Percentiles rank a stretch among this genome's conserved stretches.
Conservation (phyloP, 2,888 invertebrate species). For the Coleophora deauratella region DNA sequence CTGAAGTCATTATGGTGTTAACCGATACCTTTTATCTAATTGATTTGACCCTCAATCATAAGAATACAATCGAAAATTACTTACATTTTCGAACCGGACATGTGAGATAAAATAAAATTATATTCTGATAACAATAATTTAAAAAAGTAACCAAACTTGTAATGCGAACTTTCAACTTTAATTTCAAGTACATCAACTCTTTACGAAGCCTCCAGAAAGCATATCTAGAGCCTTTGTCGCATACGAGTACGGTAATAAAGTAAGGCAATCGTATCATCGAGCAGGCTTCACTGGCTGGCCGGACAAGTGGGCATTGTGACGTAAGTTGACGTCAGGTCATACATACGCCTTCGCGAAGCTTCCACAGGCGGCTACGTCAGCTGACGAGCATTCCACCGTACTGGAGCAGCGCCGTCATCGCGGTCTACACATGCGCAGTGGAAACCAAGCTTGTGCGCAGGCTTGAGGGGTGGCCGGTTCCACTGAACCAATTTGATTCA, state of each 20-base stretch:
- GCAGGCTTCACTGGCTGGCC: conserved; percentile 18
- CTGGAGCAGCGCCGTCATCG: not conserved
- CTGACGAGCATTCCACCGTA: conserved; percentile 19
- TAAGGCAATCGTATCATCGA: not conserved
- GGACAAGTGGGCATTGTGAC: conserved; percentile 25
- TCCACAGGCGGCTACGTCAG: conserved; percentile 32
- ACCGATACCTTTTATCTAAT: too few relatives aligned
- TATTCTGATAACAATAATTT: too few relatives aligned
- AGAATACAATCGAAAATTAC: too few relatives aligned
- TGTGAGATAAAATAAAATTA: too few relatives aligned
- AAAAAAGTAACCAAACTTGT: too few relatives aligned
- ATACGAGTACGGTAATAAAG: too few relatives aligned
- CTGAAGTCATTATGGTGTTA: too few relatives aligned
- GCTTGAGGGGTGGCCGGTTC: conserved; percentile 9
- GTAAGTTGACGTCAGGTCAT: conserved; percentile 37
- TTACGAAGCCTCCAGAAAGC: not conserved
- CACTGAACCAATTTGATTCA: conserved; percentile 4
- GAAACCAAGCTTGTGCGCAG: conserved; percentile 21
- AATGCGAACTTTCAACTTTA: too few relatives aligned
- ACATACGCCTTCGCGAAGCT: conserved; percentile 35
- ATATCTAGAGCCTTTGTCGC: not conserved
- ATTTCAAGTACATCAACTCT: not conserved
- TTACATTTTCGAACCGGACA: too few relatives aligned
- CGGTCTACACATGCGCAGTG: conserved; percentile 20
- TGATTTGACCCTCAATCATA: too few relatives aligned